Base-by-base conservation (phyloP, 2,797 vertebrate genomes). In the Vireo griseus region DNA sequence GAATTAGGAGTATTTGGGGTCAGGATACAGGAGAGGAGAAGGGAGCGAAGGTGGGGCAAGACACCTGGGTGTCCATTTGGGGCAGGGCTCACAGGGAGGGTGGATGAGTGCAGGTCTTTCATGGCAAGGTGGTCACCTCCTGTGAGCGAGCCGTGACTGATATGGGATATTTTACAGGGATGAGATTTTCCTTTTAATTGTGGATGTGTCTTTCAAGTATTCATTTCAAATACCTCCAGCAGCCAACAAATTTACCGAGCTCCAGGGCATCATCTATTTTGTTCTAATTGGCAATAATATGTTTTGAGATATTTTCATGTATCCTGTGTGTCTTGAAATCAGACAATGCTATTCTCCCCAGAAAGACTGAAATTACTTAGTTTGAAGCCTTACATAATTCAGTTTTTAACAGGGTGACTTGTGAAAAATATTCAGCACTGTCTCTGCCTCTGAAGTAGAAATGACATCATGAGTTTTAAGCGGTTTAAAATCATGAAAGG, bases 31-130 rank as follows among this genome's bases (percentile, higher is more conserved):
- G 33, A 2, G 4, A 77, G 20, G 25, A 16, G 40, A 93, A 54
- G 0, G 0, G 7, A 35, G 21, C 16, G 45, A 45, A 1, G 3
- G 25, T 26, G 22, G 28, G 33, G 42, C 35, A 67, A 42, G n/a
- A 76, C 16, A 47, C 22, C 11, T 33, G 9, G 4, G 15, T 18
- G 5, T 18, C 20, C 18, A 5, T n/a, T 52, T 87, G 71, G 57
- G 61, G 26, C 61, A 67, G 52, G 22, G 35, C 40, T 92, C 44
- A 16, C 5, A 3, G 3, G 7, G 6, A 62, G 9, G 22, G 28
- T 57, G n/a, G 33, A 47, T 33, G 20, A 74, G 24, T 45, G n/a
- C 37, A 48, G 10, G 48, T 37, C 14, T 54, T 75, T n/a, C 37
- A 39, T 0, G 0, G 51, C 55, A 78, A 51, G 11, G n/a, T 50